phyloP scores from a whole-genome alignment of 2,797 vertebrate genomes.

The Triplophysa yarkandensis region DNA sequence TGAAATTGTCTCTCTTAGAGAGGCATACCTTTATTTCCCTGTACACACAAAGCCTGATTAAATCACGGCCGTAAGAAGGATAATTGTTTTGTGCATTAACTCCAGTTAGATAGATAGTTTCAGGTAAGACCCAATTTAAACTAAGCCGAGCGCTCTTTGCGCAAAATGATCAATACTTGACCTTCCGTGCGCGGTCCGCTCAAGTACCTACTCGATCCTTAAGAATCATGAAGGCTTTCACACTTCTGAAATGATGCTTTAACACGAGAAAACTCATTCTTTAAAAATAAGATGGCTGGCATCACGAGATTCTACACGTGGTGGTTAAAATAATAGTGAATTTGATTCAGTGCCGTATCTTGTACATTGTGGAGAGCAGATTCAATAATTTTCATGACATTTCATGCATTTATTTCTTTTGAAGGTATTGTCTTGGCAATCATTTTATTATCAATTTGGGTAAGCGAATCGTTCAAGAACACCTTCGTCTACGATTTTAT shows the following conservation, averaged over 20 bases:
- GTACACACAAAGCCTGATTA: slow-evolving; percentile 47
- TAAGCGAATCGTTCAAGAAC: too few relatives aligned
- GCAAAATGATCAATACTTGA: slow-evolving; percentile 32
- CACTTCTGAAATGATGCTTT: neutral
- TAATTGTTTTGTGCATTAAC: slow-evolving; percentile 54
- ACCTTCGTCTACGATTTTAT: too few relatives aligned
- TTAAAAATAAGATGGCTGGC: neutral
- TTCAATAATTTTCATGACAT: too few relatives aligned
- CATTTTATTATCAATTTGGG: too few relatives aligned
- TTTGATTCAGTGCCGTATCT: too few relatives aligned
- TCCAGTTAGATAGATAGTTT: slow-evolving; percentile 45
- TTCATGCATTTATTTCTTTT: too few relatives aligned
- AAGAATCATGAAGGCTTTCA: slow-evolving; percentile 17
- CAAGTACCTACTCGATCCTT: slow-evolving; percentile 19
- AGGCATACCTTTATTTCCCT: slow-evolving; percentile 50
- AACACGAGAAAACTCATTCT: neutral
- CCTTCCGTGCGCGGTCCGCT: slow-evolving; percentile 1
- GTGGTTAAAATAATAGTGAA: neutral
- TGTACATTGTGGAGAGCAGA: too few relatives aligned
- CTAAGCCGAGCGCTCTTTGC: slow-evolving; percentile 28
- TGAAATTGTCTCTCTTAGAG: slow-evolving; percentile 42
- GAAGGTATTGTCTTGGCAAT: neutral
- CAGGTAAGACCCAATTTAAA: slow-evolving; percentile 51
- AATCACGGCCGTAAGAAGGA: slow-evolving; percentile 50
- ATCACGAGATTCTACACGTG: neutral